Evolutionary conservation across 2,113 vertebrate genomes (phyloP).

Genomic region (Protobothrops mucrosquamatus): DNA sequence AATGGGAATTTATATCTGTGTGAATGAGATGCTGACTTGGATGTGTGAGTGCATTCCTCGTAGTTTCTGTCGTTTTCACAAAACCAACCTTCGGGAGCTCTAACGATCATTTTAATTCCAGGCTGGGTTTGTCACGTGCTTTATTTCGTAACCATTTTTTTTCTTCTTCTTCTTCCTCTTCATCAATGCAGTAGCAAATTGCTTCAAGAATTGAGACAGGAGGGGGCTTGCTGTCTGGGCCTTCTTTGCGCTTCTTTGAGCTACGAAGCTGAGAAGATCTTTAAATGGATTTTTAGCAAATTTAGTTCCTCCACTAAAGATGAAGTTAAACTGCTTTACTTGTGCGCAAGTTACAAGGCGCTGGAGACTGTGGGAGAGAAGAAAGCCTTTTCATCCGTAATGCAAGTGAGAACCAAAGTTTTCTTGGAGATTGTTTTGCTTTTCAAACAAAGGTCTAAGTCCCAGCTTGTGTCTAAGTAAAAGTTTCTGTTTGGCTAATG

Average conservation of each 20-base stretch:
- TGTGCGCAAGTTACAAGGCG: conserved; percentile 91
- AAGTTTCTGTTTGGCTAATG: not conserved
- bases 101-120: not conserved
- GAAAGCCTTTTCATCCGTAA: conserved; percentile 95
- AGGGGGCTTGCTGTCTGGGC: conserved; percentile 93
- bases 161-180: conserved; percentile 31
- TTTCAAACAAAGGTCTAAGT: not conserved
- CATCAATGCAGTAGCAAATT: conserved; percentile 89
- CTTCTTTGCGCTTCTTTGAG: conserved; percentile 92
- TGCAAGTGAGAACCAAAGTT: conserved; percentile 81
- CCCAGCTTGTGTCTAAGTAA: not conserved
- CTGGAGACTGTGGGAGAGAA: conserved; percentile 95
- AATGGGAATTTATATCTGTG: not conserved
- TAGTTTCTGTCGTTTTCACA: not conserved
- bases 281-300: conserved; percentile 98
- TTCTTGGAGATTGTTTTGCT: not conserved
- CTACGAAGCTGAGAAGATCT: conserved; percentile 97
- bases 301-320: conserved; percentile 90
- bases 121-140: not conserved
- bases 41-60: not conserved
- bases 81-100: not conserved
- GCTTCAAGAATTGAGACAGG: conserved; percentile 94
- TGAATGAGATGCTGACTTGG: not conserved
- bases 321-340: conserved; percentile 94
- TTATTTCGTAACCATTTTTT: conserved; percentile 34